A percentile compares a stretch with the other conserved stretches of the same genome.
phyloP scores from a whole-genome alignment of 1,140 invertebrate species.

The Drosophila repletoides region DNA sequence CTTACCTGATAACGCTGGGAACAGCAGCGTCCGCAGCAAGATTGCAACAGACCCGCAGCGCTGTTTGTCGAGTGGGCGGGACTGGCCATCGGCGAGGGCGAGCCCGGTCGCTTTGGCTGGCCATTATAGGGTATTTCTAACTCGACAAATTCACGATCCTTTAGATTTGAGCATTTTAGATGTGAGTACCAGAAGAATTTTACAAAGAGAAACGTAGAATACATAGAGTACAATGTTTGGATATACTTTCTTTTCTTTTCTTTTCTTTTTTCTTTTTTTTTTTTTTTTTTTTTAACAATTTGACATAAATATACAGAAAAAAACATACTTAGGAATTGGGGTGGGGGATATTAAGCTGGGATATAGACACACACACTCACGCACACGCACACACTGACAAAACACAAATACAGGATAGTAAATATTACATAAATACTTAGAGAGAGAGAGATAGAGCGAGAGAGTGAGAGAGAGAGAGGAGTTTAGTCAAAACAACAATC shows the following conservation, averaged over 20 bases:
- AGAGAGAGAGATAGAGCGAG: constrained; percentile 19
- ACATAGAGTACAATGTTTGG: constrained; percentile 73
- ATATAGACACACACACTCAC: constrained; percentile 33
- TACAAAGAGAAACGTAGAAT: constrained; percentile 78
- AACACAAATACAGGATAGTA: constrained; percentile 46
- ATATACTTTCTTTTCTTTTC: constrained; percentile 23
- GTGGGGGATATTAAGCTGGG: constrained; percentile 26
- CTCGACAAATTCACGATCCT: constrained; percentile 98
- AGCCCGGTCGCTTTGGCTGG: constrained; percentile 93
- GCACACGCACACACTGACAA: constrained; percentile 42
- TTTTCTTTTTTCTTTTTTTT: constrained; percentile 20
- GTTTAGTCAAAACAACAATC: constrained; percentile 50
- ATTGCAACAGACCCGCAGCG: constrained; percentile 88
- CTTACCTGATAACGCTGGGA: constrained; percentile 94
- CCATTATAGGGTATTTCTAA: constrained; percentile 97
- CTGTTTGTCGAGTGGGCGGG: constrained; percentile 92
- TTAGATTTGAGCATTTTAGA: constrained; percentile 71
- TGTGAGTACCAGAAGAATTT: constrained; percentile 76
- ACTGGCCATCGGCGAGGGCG: constrained; percentile 92
- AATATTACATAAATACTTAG: constrained; percentile 37
- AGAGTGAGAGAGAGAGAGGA: constrained; percentile 46
- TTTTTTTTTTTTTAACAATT: constrained; percentile 34
- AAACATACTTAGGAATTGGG: background rate
- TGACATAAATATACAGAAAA: constrained; percentile 62
- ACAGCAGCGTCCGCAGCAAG: constrained; percentile 93